A percentile compares a stretch with the other conserved stretches of the same genome.
phyloP scores from a whole-genome alignment of 2,797 vertebrate genomes.

The Morelia viridis region DNA sequence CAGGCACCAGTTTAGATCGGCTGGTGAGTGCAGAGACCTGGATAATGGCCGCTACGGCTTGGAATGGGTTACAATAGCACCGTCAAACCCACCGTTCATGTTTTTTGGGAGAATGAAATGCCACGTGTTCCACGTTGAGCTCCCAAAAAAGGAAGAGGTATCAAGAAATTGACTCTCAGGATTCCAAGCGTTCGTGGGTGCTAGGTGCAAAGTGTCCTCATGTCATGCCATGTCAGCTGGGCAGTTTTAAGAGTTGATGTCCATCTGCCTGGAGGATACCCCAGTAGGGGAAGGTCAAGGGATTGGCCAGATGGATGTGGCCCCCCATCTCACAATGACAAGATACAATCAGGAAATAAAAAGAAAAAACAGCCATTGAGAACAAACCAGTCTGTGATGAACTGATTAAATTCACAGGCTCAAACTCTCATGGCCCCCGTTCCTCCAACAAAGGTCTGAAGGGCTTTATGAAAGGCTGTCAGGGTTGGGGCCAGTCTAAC shows the following conservation, averaged over 20 bases:
- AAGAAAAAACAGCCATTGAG: background rate
- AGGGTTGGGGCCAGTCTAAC: background rate
- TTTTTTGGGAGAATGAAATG: background rate
- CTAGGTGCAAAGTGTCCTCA: no score
- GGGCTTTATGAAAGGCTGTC: background rate
- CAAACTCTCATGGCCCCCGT: no score
- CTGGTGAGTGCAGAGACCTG: constrained; percentile 78
- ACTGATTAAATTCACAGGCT: background rate
- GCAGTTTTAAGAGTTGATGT: background rate
- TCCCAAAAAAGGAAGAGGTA: background rate
- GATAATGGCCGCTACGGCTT: no score
- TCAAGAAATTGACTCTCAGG: no score
- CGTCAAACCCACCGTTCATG: background rate
- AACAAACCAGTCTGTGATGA: background rate
- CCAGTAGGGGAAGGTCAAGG: background rate
- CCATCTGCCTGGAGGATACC: background rate
- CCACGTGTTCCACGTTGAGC: background rate
- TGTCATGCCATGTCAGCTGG: background rate
- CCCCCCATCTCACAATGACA: background rate
- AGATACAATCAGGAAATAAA: background rate
- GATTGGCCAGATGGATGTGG: background rate
- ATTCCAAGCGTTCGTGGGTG: no score
- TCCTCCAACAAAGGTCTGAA: background rate
- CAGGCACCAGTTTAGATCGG: constrained; percentile 93
- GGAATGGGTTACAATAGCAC: background rate